These are phyloP conservation scores for Corvus moneduloides DNA, from an alignment of 2,113 vertebrate species.

Conservation along the genomic window DNA sequence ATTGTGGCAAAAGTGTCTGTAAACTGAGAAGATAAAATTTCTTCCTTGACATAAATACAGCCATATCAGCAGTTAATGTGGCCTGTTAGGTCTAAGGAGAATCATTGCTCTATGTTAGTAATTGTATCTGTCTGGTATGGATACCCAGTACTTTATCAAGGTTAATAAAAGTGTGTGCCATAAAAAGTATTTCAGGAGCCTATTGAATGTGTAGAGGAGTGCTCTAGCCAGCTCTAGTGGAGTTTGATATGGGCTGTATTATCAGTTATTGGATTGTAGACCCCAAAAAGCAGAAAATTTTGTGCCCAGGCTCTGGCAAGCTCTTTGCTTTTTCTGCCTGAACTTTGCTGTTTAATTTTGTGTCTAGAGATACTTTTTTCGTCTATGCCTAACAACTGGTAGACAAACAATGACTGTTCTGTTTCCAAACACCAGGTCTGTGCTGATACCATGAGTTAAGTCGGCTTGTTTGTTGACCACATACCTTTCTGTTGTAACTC, in stretches of 20 bases:
- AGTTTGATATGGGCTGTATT: fast-evolving
- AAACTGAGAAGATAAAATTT: background rate
- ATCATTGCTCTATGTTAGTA: background rate
- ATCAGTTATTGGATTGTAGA: fast-evolving
- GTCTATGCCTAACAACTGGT: background rate
- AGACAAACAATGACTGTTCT: background rate
- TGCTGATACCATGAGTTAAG: background rate
- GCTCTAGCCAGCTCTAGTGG: background rate
- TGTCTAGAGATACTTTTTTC: background rate
- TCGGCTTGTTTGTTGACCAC: background rate
- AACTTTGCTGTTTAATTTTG: background rate
- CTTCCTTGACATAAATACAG: background rate
- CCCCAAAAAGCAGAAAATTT: background rate
- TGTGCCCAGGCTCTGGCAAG: background rate
- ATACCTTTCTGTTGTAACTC: background rate
- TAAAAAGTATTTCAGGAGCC: background rate
- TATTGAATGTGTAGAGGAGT: fast-evolving
- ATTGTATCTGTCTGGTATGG: background rate
- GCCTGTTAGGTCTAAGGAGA: background rate
- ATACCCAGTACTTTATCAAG: background rate
- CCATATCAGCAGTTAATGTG: background rate
- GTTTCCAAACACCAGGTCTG: background rate
- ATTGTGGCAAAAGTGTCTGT: too few relatives aligned
- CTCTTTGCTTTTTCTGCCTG: background rate
- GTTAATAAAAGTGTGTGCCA: background rate